phyloP scores from a whole-genome alignment of 64 coral and sea anemone genomes.

The Acropora tenuis region DNA sequence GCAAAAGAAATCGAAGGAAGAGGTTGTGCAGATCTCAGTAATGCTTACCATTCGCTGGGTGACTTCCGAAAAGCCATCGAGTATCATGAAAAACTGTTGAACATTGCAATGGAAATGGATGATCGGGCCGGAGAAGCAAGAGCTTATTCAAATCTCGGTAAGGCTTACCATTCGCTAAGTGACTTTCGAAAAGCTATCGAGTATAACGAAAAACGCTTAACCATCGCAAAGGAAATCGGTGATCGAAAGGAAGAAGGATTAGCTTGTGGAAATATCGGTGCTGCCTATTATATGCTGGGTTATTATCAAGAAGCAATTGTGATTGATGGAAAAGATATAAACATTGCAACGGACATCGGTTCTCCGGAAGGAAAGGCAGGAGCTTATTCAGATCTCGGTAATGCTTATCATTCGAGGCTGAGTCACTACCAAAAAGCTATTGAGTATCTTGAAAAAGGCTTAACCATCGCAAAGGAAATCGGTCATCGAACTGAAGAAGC shows the following conservation, averaged over 20 bases:
- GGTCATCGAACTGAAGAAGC: no score
- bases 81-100: not conserved
- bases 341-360: not conserved
- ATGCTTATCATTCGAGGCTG: no score
- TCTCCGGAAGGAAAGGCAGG: not conserved
- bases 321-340: no score
- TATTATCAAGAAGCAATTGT: not conserved
- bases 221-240: not conserved
- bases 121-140: not conserved
- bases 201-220: not conserved
- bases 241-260: not conserved
- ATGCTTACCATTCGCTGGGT: no score
- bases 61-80: not conserved
- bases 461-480: no score
- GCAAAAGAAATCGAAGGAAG: not conserved
- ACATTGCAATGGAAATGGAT: not conserved
- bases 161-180: not conserved
- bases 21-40: no score
- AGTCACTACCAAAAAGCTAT: no score
- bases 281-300: not conserved
- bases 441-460: no score
- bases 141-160: not conserved
- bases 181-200: not conserved
- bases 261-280: not conserved
- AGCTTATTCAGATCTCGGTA: no score